Evolutionary conservation across 2,113 vertebrate species (phyloP).

Genomic region (Indicator indicator): DNA sequence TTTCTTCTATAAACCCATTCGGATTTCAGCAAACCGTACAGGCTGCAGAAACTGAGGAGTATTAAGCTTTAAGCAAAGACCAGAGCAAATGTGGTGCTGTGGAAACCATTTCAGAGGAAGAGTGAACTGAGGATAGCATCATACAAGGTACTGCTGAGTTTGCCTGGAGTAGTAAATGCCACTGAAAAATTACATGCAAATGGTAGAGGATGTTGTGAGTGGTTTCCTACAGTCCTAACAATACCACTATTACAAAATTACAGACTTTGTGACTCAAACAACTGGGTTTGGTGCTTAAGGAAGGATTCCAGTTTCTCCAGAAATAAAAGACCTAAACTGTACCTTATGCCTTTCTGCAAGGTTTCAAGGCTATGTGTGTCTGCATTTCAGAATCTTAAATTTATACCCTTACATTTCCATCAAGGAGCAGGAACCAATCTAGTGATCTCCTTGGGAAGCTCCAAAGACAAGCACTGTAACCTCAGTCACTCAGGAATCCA

Average conservation of each 20-base stretch:
- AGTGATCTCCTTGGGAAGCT: background rate
- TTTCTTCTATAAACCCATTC: background rate
- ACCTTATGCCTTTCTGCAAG: background rate
- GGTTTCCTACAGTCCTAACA: background rate
- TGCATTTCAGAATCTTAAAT: background rate
- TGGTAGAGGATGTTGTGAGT: background rate
- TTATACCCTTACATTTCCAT: background rate
- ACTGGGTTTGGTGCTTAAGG: background rate
- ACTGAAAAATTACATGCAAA: background rate
- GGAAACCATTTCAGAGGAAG: background rate
- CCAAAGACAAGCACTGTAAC: rapidly evolving
- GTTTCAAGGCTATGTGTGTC: background rate
- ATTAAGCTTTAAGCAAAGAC: background rate
- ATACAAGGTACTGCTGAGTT: background rate
- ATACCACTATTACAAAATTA: background rate
- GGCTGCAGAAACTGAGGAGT: background rate
- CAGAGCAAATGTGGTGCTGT: rapidly evolving
- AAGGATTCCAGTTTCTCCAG: background rate
- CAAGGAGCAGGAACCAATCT: background rate
- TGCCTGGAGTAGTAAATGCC: background rate
- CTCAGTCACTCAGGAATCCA: background rate
- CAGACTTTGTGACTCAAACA: background rate
- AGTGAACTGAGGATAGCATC: background rate
- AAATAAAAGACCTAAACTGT: background rate
- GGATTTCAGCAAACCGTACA: background rate